These are phyloP conservation scores for Anas bernieri DNA, from an alignment of 2,797 vertebrate species.

Conservation along the genomic window DNA sequence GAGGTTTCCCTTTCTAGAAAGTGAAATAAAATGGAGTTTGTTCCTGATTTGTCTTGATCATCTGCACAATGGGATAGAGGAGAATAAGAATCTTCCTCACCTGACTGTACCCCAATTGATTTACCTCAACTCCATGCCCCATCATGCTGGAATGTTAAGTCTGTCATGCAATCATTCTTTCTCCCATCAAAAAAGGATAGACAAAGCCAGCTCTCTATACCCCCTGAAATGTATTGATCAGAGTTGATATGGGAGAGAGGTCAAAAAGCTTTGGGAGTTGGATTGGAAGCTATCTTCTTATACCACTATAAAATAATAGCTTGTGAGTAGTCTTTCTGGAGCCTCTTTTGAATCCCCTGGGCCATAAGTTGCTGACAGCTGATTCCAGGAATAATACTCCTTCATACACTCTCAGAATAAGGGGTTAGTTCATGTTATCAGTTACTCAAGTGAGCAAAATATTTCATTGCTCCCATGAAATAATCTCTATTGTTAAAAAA, in stretches of 20 bases:
- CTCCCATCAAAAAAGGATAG: not conserved
- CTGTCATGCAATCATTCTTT: not conserved
- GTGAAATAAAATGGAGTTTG: not conserved
- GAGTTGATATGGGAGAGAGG: not conserved
- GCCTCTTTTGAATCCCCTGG: not conserved
- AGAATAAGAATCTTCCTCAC: not conserved
- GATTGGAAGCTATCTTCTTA: not conserved
- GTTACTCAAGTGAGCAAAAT: not conserved
- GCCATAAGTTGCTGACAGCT: not conserved
- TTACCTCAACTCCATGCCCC: not conserved
- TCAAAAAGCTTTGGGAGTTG: not conserved
- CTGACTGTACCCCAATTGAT: not conserved
- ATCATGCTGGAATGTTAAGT: not conserved
- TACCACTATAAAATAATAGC: not conserved
- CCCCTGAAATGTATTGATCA: fast-evolving
- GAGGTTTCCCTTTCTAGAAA: not conserved
- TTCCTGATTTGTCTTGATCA: not conserved
- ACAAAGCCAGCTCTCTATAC: not conserved
- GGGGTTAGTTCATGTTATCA: fast-evolving
- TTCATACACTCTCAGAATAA: not conserved
- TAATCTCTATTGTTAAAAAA: not conserved
- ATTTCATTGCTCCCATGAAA: not conserved
- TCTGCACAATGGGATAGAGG: not conserved
- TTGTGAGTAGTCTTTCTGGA: not conserved
- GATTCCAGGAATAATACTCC: not conserved